Conservation (phyloP, 2,888 invertebrate species). For the Plebejus argus region DNA sequence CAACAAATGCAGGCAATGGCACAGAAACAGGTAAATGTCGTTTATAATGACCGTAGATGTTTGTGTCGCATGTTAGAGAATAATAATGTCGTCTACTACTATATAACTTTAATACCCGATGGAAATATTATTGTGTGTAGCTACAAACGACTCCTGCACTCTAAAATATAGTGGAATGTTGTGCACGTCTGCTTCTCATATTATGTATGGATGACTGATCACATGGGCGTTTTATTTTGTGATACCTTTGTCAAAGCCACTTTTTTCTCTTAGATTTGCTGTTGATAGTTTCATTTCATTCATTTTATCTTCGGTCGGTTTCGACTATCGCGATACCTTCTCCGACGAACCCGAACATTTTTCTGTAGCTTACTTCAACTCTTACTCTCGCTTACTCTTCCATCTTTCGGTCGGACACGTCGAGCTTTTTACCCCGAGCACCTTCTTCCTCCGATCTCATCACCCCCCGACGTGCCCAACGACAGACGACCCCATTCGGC, state of each 20-base stretch:
- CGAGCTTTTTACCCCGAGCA: constrained; percentile 72
- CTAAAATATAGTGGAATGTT: constrained; percentile 55
- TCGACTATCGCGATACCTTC: constrained; percentile 72
- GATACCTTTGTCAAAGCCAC: constrained; percentile 80
- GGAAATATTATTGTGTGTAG: constrained; percentile 36
- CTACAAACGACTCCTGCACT: constrained; percentile 55
- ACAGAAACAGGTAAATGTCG: constrained; percentile 92
- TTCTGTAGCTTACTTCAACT: constrained; percentile 66
- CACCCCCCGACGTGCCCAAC: constrained; percentile 56
- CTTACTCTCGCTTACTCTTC: constrained; percentile 69
- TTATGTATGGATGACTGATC: constrained; percentile 61
- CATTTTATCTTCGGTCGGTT: constrained; percentile 55
- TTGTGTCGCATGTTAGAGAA: constrained; percentile 54
- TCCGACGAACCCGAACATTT: constrained; percentile 60
- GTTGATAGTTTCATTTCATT: constrained; percentile 79
- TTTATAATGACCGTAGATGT: constrained; percentile 45
- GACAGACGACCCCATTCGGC: constrained; percentile 61
- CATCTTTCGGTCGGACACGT: constrained; percentile 64
- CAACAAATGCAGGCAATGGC: constrained; percentile 98
- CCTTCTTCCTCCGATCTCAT: constrained; percentile 59
- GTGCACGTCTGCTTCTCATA: constrained; percentile 74
- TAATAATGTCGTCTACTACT: constrained; percentile 33
- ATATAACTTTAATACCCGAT: neutral
- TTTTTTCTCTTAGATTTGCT: constrained; percentile 77
- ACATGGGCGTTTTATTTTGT: constrained; percentile 81